Base-by-base conservation (phyloP, 2,797 vertebrate species). In the Leuciscus waleckii region DNA sequence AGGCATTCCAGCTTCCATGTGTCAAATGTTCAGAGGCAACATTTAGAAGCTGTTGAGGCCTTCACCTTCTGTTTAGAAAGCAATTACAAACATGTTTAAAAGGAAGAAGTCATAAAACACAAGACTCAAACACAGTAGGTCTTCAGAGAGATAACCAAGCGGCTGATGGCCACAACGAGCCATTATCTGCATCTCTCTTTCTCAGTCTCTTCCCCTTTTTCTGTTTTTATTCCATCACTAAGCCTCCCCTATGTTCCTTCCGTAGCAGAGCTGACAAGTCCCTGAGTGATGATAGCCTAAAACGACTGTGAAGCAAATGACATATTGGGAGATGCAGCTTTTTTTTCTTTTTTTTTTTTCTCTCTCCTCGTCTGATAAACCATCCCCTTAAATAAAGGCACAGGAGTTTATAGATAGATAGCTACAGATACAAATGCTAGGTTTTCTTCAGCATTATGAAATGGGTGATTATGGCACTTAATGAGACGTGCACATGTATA, bases 31-130 rank as follows among this genome's bases (percentile, higher is more conserved):
- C 92, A 79, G 43, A 77, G 71, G 61, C 43, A 68, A 29, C 68
- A 79, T 80, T 73, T 68, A 85, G 63, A 86, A 75, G 58, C 79
- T 29, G 35, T 91, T 91, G 90, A 80, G 70, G 79, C 51, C 37
- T 46, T 61, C 79, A 79, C 73, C 76, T 71, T 71, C 74, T 71
- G 51, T 68, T 87, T 91, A 89, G 94, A 95, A 95, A 94, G 93
- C 92, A 95, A 95, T 96, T 94, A 95, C 87, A 88, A 91, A 74
- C 90, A 91, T 93, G 93, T 94, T 95, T 92, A 94, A 93, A 93
- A 93, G 91, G 46, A 87, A 75, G 49, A 61, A 86, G 79, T 54
- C 70, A 58, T 85, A 81, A 79, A 70, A 23, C 29, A 79, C 81
- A 56, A 43, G 63, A 69, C 23, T 84, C 46, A 69, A 78, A 83